A percentile compares a stretch with the other conserved stretches of the same genome.
Conservation (phyloP, 2,888 invertebrate genomes). For the Pandemis corylana region DNA sequence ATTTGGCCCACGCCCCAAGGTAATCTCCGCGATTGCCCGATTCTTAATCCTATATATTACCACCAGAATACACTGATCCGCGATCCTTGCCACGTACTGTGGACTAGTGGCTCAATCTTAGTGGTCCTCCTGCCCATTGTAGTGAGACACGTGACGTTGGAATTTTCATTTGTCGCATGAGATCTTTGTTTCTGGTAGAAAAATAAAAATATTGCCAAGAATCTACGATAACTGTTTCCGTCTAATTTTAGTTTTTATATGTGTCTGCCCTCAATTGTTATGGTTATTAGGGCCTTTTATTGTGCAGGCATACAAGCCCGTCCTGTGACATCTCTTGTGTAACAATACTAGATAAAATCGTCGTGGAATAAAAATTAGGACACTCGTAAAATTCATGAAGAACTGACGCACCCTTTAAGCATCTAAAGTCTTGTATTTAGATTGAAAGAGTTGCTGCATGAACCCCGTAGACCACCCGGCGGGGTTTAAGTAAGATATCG, state of each 20-base stretch:
- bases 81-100: not conserved
- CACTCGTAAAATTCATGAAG: too few species aligned
- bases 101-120: not conserved
- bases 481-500: too few species aligned
- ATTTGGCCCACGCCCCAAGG: slow-evolving; percentile 73
- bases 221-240: slow-evolving; percentile 57
- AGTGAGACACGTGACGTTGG: slow-evolving; percentile 28
- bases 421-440: too few species aligned
- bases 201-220: slow-evolving; percentile 56
- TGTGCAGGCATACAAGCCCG: slow-evolving; percentile 4
- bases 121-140: slow-evolving; percentile 45
- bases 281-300: slow-evolving; percentile 52
- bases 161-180: slow-evolving; percentile 23
- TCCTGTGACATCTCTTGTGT: not conserved
- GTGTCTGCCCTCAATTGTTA: slow-evolving; percentile 54
- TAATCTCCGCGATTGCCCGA: slow-evolving; percentile 78
- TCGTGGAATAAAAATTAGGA: not conserved
- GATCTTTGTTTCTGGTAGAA: slow-evolving; percentile 49
- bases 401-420: too few species aligned
- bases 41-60: slow-evolving; percentile 67
- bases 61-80: slow-evolving; percentile 56
- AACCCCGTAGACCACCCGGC: too few species aligned
- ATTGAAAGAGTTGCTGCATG: too few species aligned
- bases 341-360: not conserved
- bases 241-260: slow-evolving; percentile 58